These are phyloP conservation scores for Phragmatobia fuliginosa DNA, from an alignment of 2,888 invertebrate genomes.

Conservation along the genomic window DNA sequence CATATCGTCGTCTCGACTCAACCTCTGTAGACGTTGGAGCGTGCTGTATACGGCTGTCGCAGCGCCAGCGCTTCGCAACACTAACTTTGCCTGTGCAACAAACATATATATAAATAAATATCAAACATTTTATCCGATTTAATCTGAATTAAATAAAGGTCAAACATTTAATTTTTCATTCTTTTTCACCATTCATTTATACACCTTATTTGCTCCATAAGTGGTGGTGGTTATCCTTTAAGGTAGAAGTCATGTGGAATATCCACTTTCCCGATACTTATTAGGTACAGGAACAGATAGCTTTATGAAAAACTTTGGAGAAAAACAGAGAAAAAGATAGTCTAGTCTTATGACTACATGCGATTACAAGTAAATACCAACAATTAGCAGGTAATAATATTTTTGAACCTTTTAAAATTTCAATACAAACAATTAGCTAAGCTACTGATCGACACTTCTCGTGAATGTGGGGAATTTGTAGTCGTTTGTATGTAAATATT, in stretches of 20 bases:
- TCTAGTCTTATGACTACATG: too few species aligned
- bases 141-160: too few species aligned
- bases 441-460: too few species aligned
- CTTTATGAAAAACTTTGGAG: too few species aligned
- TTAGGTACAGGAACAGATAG: neutral
- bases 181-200: neutral
- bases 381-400: too few species aligned
- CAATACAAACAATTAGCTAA: too few species aligned
- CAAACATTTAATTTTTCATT: neutral
- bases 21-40: constrained; percentile 63
- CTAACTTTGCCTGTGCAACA: constrained; percentile 70
- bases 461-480: too few species aligned
- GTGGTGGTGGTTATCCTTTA: neutral
- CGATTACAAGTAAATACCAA: too few species aligned
- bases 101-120: neutral
- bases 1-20: constrained; percentile 47
- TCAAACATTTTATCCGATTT: too few species aligned
- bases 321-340: too few species aligned
- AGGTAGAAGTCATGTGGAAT: neutral
- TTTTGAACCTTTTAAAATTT: too few species aligned
- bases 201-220: neutral
- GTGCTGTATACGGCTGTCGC: constrained; percentile 68
- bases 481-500: too few species aligned
- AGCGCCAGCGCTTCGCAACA: constrained; percentile 75
- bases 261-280: neutral